Base-by-base conservation (phyloP, 2,888 invertebrate species). In the Drosophila anceps region DNA sequence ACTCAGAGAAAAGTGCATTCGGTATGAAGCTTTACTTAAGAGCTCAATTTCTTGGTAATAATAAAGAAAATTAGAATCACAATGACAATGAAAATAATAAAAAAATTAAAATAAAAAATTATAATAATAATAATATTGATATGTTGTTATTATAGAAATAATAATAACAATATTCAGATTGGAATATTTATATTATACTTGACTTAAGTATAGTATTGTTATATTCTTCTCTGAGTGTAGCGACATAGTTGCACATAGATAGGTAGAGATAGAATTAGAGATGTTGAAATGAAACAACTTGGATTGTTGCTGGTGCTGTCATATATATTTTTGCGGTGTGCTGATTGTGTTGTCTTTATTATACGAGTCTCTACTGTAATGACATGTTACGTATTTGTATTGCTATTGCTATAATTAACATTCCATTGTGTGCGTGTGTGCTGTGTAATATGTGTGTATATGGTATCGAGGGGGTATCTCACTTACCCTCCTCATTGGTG, bases 401-500 rank as follows among this genome's bases (percentile, higher is more conserved):
- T 72, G 73, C 69, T 71, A 74, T 72, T 58, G 79, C 39, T 79
- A 76, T 75, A 71, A 79, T 81, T 70, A 76, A 72, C 62, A 69
- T 73, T 74, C 67, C 58, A 78, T 75, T 71, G 71, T 66, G 73
- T 58, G 65, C 58, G 60, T 63, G 64, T 63, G 58, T 59, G 57
- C 39, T 73, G 39, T 67, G 55, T 43, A 69, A 33, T 65, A 37
- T 58, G 43, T 68, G 65, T 58, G 37, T 65, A 66, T 27, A 55
- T 69, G 65, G 64, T 59, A 29, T 58, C 55, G 69, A 69, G 60
- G 66, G 35, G 48, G 48, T 69, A 65, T 64, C 79, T 90, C 89
- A 92, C 91, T 93, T 94, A 96, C 96, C 96, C 94, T 95, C 95
- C 83, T 96, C 95, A 58, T 92, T 93, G 73, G 94, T 95, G 57